Percentiles rank a stretch among this genome's conserved stretches.
phyloP scores from a whole-genome alignment of 2,888 invertebrate genomes.

The Pimpla rufipes region DNA sequence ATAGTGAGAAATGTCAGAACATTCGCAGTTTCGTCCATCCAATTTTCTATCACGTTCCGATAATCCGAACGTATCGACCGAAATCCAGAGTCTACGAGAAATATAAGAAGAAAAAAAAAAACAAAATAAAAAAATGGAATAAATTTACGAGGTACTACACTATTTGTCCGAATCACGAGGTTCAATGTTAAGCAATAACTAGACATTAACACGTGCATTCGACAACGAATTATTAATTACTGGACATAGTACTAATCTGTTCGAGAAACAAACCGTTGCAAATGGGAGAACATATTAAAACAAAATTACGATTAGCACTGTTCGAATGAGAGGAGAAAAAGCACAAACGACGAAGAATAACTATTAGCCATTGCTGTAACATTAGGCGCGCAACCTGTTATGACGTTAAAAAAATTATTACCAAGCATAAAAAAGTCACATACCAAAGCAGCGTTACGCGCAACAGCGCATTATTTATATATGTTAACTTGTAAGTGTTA shows the following conservation, averaged over 20 bases:
- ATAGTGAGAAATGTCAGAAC: slow-evolving; percentile 3
- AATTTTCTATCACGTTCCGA: slow-evolving; percentile 35
- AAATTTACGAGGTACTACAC: slow-evolving; percentile 19
- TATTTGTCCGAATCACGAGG: slow-evolving; percentile 31
- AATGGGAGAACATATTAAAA: slow-evolving; percentile 67
- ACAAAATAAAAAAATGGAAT: slow-evolving; percentile 11
- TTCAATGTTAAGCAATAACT: slow-evolving; percentile 60
- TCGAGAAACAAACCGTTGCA: slow-evolving; percentile 55
- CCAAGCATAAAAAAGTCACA: not conserved
- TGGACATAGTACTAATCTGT: slow-evolving; percentile 11
- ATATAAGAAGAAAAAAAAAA: slow-evolving; percentile 8
- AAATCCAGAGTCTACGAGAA: not conserved
- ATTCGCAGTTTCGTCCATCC: slow-evolving; percentile 44
- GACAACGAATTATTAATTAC: slow-evolving; percentile 37
- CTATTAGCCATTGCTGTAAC: slow-evolving; percentile 16
- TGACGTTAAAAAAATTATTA: slow-evolving; percentile 14
- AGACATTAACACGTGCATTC: slow-evolving; percentile 49
- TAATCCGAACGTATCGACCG: slow-evolving; percentile 14
- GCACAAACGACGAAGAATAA: slow-evolving; percentile 10
- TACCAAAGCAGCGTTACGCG: slow-evolving; percentile 9
- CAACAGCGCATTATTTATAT: slow-evolving; percentile 31
- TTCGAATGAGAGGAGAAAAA: slow-evolving; percentile 26
- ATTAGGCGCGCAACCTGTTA: slow-evolving; percentile 15
- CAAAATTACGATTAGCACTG: slow-evolving; percentile 37
- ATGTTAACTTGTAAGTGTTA: slow-evolving; percentile 43